Evolutionary conservation across 2,113 vertebrate genomes (phyloP).

Genomic region (Perca schrenkii): DNA sequence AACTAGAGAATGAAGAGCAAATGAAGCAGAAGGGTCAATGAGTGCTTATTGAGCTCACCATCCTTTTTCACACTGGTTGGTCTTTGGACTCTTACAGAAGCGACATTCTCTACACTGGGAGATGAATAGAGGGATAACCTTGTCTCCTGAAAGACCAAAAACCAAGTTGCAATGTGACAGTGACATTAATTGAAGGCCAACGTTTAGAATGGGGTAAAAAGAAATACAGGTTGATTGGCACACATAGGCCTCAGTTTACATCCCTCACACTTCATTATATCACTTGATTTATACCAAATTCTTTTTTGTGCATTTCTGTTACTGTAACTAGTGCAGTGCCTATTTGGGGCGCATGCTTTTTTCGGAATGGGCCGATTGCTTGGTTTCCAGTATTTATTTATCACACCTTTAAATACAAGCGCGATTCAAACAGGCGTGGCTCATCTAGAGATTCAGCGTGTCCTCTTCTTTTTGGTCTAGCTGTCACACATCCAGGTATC

Average conservation of each 20-base stretch:
- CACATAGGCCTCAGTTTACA: neutral
- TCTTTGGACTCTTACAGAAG: constrained; percentile 84
- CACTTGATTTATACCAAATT: neutral
- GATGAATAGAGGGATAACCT: constrained; percentile 87
- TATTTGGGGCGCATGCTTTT: too few species aligned
- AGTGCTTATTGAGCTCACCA: constrained; percentile 78
- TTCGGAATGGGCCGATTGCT: too few species aligned
- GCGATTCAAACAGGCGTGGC: too few species aligned
- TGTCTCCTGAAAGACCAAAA: constrained; percentile 83
- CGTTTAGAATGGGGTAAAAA: neutral
- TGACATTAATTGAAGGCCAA: neutral
- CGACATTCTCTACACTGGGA: constrained; percentile 87
- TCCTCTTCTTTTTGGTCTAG: too few species aligned
- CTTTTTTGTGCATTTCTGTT: neutral
- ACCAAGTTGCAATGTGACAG: neutral
- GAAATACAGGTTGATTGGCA: neutral
- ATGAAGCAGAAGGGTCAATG: neutral
- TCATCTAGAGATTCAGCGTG: too few species aligned
- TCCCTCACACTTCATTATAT: neutral
- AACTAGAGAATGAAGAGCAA: neutral
- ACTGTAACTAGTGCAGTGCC: too few species aligned
- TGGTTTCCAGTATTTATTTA: too few species aligned
- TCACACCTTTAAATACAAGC: too few species aligned
- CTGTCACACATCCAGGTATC: too few species aligned
- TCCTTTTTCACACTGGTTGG: constrained; percentile 84